Evolutionary conservation across 2,797 vertebrate species (phyloP), one percentile per base, ranked within the genome.

Genomic region (Alouatta caraya): DNA sequence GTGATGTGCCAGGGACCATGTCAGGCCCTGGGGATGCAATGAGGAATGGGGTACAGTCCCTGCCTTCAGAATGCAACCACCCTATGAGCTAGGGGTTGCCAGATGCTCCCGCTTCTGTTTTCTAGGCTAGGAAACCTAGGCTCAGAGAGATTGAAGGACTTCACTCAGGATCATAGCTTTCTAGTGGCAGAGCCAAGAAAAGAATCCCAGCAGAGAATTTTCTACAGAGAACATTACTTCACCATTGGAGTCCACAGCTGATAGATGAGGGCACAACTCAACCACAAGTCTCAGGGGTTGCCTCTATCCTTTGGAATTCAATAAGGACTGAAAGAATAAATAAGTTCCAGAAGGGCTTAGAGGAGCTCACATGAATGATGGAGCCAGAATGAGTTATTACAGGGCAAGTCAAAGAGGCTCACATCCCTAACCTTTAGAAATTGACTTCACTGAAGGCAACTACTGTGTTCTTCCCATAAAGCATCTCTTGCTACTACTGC

Each of bases 241-340:
- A 15, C 93, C 48, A 15, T 6, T 82, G 88, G 96, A 94, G 92
- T 82, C 93, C 30, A 52, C 8, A 22, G 85, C 70, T 88, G 94
- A 96, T 48, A 44, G 94, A 94, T 90, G 93, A 91, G 81, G 92
- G 84, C 64, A 24, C 12, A 13, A 44, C 84, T 88, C 94, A 67
- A 90, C 76, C 52, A 17, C 84, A 21, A 26, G 81, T 88, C 94
- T 96, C 93, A 21, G 26, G 89, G 88, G 88, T 59, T 89, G 82
- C 79, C 67, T 95, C 93, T 76, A 37, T 94, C 88, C 61, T 82
- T 94, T 83, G 88, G 94, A 97, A 96, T 90, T 93, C 88, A 97
- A 97, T 94, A 96, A 97, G 93, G 39, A 24, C 95, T 80, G 90
- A 90, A 95, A 94, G 92, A 82, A 93, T 97, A 95, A 97, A 88